Base-by-base conservation (phyloP, 2,888 invertebrate species). In the Celastrina argiolus region DNA sequence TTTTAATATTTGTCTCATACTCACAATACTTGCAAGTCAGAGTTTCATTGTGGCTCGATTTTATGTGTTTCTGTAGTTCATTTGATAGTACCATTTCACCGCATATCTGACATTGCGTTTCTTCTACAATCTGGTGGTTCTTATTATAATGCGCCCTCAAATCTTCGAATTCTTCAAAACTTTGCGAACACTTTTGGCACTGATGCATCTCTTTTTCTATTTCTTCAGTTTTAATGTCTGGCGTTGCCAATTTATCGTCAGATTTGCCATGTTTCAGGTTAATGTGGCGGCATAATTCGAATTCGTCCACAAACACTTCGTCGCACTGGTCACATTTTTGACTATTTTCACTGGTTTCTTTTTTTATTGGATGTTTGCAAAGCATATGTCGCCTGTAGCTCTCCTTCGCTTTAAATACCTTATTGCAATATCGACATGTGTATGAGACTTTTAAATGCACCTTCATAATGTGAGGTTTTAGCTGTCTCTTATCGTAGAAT, bases 371-470 rank as follows among this genome's bases (percentile, higher is more conserved):
- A 70, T 91, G 91, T 71, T 88, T 87, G n/a, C 84, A 77, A 8
- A 84, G 67, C 7, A 89, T 72, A 69, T 91, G 91, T 0, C 87
- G 76, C 64, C 85, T 74, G 59, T 87, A 88, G 76, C 86, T 87
- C 69, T 90, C 89, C 66, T 85, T 89, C 0, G 84, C 82, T 77
- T 85, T 87, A 61, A 90, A 89, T 0, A 80, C 73, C 70, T 89
- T 89, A 14, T 77, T 78, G 61, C 91, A 91, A 71, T 75, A 81
- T 51, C 73, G 75, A 70, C 91, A 91, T 0, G 86, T 83, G 70
- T 89, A 91, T 0, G 83, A 82, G 3, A 84, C 84, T 73, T 89
- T 84, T 67, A 88, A 80, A 78, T 91, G 91, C 45, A 85, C 85
- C 72, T 82, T 84, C 75, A 85, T 76, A 56, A 83, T 77, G 75